A percentile compares a stretch with the other conserved stretches of the same genome.
phyloP scores from a whole-genome alignment of 2,888 invertebrate species.

The Heliconius charithonia region DNA sequence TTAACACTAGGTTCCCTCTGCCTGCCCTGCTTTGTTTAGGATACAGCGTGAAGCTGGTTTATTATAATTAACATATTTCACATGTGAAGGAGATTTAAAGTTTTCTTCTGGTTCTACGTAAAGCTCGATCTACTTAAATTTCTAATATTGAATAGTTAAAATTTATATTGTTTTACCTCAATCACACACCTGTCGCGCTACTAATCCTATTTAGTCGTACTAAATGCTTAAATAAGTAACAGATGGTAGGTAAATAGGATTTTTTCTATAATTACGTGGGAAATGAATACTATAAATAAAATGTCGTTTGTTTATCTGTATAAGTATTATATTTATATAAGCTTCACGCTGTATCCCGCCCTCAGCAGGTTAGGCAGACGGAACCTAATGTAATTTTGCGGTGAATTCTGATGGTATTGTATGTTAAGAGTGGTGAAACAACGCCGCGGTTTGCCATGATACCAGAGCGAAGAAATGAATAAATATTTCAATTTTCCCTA shows the following conservation, averaged over 20 bases:
- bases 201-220: conserved; percentile 16
- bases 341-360: no score
- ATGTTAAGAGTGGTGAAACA: no score
- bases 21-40: no score
- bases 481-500: no score
- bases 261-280: not conserved
- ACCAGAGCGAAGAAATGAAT: no score
- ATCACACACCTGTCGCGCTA: conserved; percentile 65
- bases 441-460: no score
- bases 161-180: not conserved
- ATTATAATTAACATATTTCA: not conserved
- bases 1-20: no score
- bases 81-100: no score
- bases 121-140: not conserved
- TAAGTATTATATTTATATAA: not conserved
- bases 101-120: not conserved
- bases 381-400: no score
- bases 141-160: not conserved
- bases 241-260: conserved; percentile 13
- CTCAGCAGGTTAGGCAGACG: no score
- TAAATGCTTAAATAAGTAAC: conserved; percentile 20
- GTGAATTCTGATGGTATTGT: no score
- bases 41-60: not conserved
- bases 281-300: not conserved
- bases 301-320: not conserved